A percentile compares a stretch with the other conserved stretches of the same genome.
phyloP scores from a whole-genome alignment of 1,140 invertebrate genomes.

The Helicoverpa zea region DNA sequence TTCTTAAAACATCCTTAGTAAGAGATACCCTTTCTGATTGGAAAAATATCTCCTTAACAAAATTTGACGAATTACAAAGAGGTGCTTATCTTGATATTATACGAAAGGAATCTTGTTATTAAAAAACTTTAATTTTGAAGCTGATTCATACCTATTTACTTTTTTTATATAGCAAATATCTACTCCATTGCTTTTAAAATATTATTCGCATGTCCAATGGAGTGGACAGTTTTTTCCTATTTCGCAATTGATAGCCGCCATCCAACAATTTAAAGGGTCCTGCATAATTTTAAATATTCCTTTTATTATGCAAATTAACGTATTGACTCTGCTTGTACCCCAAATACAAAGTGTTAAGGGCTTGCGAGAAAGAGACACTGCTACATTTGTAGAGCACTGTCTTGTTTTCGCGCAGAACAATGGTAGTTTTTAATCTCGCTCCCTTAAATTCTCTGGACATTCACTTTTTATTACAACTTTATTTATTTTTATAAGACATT shows the following conservation, averaged over 20 bases:
- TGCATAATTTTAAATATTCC: slow-evolving; percentile 79
- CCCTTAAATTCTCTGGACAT: slow-evolving; percentile 65
- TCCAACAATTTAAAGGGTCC: slow-evolving; percentile 77
- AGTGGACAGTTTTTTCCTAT: slow-evolving; percentile 83
- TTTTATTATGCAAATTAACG: slow-evolving; percentile 83
- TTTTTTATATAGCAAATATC: no score
- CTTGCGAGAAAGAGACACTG: slow-evolving; percentile 12
- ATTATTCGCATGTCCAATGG: slow-evolving; percentile 77
- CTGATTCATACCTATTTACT: no score
- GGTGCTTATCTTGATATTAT: no score
- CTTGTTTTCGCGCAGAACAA: slow-evolving; percentile 17
- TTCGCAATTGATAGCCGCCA: slow-evolving; percentile 83
- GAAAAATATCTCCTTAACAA: no score
- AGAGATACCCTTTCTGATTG: no score
- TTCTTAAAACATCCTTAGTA: no score
- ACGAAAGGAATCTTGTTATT: no score
- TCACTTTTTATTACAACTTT: slow-evolving; percentile 47
- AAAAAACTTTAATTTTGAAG: no score
- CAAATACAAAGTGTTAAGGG: slow-evolving; percentile 16
- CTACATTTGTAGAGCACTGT: background rate
- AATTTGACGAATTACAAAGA: no score
- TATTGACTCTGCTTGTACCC: slow-evolving; percentile 74
- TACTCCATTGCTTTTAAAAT: slow-evolving; percentile 69
- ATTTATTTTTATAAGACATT: slow-evolving; percentile 1
- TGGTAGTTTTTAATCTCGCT: slow-evolving; percentile 37